Base-by-base conservation (phyloP, 2,888 invertebrate species). In the Drosophila paucipuncta region DNA sequence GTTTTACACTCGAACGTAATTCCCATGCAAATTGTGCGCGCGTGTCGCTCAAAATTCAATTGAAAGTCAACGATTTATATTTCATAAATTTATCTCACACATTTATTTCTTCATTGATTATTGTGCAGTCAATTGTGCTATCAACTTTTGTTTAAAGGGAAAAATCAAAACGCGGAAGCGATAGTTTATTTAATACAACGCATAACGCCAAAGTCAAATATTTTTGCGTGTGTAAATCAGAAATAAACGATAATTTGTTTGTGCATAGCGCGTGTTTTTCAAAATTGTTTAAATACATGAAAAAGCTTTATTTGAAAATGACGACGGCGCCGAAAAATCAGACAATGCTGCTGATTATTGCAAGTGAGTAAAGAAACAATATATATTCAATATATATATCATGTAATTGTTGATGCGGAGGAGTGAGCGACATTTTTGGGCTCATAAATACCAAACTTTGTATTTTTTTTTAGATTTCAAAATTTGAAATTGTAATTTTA, bases 151-250 rank as follows among this genome's bases (percentile, higher is more conserved):
- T 74, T 81, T 72, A 25, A 16, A 25, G 47, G 9, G 13, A n/a
- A 55, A 78, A 72, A 78, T 70, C 73, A 59, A 68, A 76, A 75
- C 74, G 79, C 80, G 80, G 80, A 80, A 81, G 49, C 60, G 66
- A 50, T 58, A 37, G 78, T 77, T 72, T 55, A 64, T 53, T 57
- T 60, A 39, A 62, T 55, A 37, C 18, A 37, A 18, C 37, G 6
- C 37, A 37, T 37, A 37, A 37, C 37, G 61, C 67, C 72, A 67
- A 69, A 60, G 54, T 66, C 63, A 65, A 55, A 63, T 43, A 61
- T 53, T 58, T 58, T 68, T 69, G 31, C 16, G 35, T 86, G 76
- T 85, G 60, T 69, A 71, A 73, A 77, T 59, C 22, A 63, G 66
- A 79, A 70, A 67, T 69, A 73, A 78, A 63, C 64, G 68, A 50